A percentile compares a stretch with the other conserved stretches of the same genome.
phyloP scores from a whole-genome alignment of 2,888 invertebrate species.

The Apomyelois bistriatella region DNA sequence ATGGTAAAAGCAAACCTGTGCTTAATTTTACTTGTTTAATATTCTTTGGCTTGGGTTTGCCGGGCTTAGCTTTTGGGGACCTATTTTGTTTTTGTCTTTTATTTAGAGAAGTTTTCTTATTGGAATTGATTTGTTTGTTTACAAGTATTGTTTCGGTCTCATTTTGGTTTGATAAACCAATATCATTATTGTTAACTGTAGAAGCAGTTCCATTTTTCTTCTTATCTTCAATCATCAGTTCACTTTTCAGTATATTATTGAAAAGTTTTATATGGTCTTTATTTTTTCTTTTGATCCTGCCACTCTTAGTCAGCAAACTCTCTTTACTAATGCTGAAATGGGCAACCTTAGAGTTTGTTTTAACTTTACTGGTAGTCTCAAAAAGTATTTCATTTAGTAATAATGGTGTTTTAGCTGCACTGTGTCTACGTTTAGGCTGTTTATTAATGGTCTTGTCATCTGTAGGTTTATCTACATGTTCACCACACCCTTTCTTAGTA shows the following conservation, averaged over 20 bases:
- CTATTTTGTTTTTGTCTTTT: slow-evolving; percentile 18
- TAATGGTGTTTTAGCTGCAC: slow-evolving; percentile 1
- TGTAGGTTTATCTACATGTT: slow-evolving; percentile 47
- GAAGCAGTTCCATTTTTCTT: slow-evolving; percentile 21
- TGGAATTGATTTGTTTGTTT: slow-evolving; percentile 13
- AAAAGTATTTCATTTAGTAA: slow-evolving; percentile 2
- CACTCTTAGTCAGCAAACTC: slow-evolving; percentile 34
- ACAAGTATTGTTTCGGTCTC: slow-evolving; percentile 17
- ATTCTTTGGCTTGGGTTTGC: slow-evolving; percentile 14
- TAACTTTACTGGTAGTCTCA: not conserved
- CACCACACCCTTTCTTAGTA: slow-evolving; percentile 41
- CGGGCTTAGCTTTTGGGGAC: slow-evolving; percentile 14
- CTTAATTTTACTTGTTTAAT: slow-evolving; percentile 33
- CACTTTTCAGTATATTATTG: slow-evolving; percentile 57
- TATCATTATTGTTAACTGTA: slow-evolving; percentile 68
- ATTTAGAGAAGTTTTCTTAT: slow-evolving; percentile 19
- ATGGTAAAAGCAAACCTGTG: slow-evolving; percentile 38
- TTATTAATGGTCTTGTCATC: slow-evolving; percentile 38
- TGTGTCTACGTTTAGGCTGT: slow-evolving; percentile 18
- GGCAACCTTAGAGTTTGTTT: not conserved
- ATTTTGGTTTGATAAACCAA: slow-evolving; percentile 54
- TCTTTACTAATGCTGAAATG: slow-evolving; percentile 15
- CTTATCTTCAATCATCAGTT: slow-evolving; percentile 50
- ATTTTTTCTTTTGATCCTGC: slow-evolving; percentile 37
- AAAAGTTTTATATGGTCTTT: slow-evolving; percentile 45